Percentiles rank a stretch among this genome's conserved stretches.
phyloP scores from a whole-genome alignment of 2,888 invertebrate genomes.

The Oligia strigilis region DNA sequence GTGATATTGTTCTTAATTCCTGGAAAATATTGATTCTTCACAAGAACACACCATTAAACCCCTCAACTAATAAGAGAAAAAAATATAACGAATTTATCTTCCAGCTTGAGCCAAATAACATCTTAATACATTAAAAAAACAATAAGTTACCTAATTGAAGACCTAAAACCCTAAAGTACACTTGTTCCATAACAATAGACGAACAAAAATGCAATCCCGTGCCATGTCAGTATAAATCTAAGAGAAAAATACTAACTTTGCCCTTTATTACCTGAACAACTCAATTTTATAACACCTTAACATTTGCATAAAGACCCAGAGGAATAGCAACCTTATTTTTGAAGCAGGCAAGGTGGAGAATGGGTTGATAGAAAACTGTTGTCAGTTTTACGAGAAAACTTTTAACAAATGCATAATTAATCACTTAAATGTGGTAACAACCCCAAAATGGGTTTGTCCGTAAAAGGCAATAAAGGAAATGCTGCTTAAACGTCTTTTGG shows the following conservation, averaged over 20 bases:
- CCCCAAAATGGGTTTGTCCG: constrained; percentile 58
- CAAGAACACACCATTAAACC: not conserved
- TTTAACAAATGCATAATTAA: constrained; percentile 82
- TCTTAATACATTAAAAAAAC: constrained; percentile 29
- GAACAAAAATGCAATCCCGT: constrained; percentile 84
- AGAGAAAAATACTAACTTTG: constrained; percentile 83
- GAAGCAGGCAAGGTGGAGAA: not conserved
- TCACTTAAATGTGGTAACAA: constrained; percentile 74
- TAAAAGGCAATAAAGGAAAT: constrained; percentile 44
- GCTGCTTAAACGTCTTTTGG: constrained; percentile 45
- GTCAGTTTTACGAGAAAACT: constrained; percentile 71
- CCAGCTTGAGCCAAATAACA: not conserved
- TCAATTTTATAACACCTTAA: constrained; percentile 45
- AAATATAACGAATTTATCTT: not conserved
- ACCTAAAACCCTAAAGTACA: constrained; percentile 74
- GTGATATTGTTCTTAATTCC: not conserved
- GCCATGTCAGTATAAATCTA: constrained; percentile 86
- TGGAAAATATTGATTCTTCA: not conserved
- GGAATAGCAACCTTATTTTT: constrained; percentile 25
- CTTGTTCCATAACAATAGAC: constrained; percentile 78
- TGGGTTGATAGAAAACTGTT: not conserved
- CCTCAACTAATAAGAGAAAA: not conserved
- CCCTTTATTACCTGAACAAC: constrained; percentile 73
- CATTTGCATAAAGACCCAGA: not conserved
- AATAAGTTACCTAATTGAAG: constrained; percentile 70